Evolutionary conservation across 2,888 invertebrate genomes (phyloP), one percentile per base, ranked within the genome.

Genomic region (Pammene fasciana): DNA sequence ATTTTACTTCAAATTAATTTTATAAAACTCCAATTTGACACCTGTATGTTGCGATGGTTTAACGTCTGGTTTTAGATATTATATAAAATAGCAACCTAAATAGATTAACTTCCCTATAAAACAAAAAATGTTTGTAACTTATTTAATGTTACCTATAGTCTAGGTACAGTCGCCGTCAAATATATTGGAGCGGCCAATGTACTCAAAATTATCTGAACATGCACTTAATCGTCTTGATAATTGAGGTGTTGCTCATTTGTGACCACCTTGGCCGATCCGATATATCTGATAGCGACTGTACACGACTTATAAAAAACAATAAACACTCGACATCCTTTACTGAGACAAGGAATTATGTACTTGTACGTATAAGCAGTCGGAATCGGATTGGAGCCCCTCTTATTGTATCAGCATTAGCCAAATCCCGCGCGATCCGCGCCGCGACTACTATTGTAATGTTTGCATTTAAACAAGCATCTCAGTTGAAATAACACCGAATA

Each of bases 321-420:
- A 50, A 61, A 50, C 8, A 61, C 13, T 13, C n/a, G 6, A 41
- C 38, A 38, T 18, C n/a, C 38, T 38, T 50, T 38, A 61, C 13
- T 36, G 50, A 54, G 10, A 43, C 54, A 64, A 11, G 8, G 18
- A 34, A 50, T 46, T 50, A 34, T 14, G 14, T 61, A 61, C 26
- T 41, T 45, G 11, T 48, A 62, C 16, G 41, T 59, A 52, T 59
- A 70, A 67, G 70, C 54, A 67, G 55, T 61, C 36, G 16, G 34
- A 70, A 60, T 65, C 70, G 66, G 67, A 64, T 70, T 74, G 76
- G 73, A 73, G 75, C 77, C 78, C 75, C 76, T 80, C 78, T 81
- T 82, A 83, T 84, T 83, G 82, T 83, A 78, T 81, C 76, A 78
- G 79, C 81, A 83, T 84, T 83, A 85, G 76, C 75, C 74, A 79